Evolutionary conservation across 1,140 invertebrate genomes (phyloP), one percentile per base, ranked within the genome.

Genomic region (Drosophila bocki): DNA sequence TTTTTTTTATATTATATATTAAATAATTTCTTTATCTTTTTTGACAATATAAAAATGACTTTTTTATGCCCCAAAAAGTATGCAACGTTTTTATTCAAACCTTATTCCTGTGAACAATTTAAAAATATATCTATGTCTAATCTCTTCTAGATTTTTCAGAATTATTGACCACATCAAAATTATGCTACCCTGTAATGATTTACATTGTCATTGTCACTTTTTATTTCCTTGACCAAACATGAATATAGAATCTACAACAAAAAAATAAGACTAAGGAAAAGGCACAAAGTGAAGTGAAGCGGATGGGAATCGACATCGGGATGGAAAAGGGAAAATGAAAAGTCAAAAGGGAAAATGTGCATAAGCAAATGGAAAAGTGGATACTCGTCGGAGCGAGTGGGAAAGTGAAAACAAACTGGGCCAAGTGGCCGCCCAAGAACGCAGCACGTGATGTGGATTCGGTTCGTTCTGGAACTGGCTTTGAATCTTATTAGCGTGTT

Each of bases 401-500:
- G 3, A 5, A 56, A 56, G 75, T 61, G 45, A 84, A 85, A 78
- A 74, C 78, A 80, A 88, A 87, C 72, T 85, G 82, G 83, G 83
- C 77, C 84, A 84, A 87, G 84, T 87, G 72, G 84, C 65, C 42
- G 45, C 54, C 70, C 33, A 68, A 78, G 42, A 61, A 59, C 19
- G 33, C 37, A 35, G 69, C 83, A 86, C 84, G 80, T 86, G 80
- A 87, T 80, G 84, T 32, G 51, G 33, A 22, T 17, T 41, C 53
- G 29, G 33, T 12, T 15, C 8, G 50, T 29, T 60, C 17, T 33
- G 37, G 32, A 45, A 57, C 37, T 37, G 39, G 35, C 17, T 37
- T 56, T 39, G 83, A 86, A 86, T 86, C 83, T 86, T 86, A 86
- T 86, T 86, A 86, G 80, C 60, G 78, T 53, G 62, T 42, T 26